Percentiles rank a stretch among this genome's conserved stretches.
These are phyloP conservation scores for Corydoras sp. DNA, from an alignment of 2,113 vertebrate genomes.

Conservation along the genomic window DNA sequence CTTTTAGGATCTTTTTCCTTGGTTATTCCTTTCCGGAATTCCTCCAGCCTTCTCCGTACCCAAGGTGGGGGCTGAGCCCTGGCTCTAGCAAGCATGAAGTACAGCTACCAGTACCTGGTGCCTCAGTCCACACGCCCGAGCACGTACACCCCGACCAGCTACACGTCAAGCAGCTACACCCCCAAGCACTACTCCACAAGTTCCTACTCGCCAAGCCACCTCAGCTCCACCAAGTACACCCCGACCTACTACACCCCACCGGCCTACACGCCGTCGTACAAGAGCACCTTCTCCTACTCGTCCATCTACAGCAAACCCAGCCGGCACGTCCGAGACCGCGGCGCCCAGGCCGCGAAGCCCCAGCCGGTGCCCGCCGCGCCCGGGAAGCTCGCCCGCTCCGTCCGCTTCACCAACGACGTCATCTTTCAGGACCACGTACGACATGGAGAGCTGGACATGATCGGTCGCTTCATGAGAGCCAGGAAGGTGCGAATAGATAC, in stretches of 20 bases:
- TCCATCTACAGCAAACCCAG: conserved; percentile 53
- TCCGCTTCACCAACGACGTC: conserved; percentile 86
- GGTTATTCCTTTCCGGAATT: too few species aligned
- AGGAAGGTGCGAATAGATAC: conserved; percentile 85
- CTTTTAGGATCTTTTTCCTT: too few species aligned
- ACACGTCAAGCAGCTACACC: conserved; percentile 49
- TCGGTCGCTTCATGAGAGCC: conserved; percentile 87
- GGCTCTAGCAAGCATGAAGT: conserved; percentile 71
- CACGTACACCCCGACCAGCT: conserved; percentile 45
- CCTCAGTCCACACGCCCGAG: conserved; percentile 55
- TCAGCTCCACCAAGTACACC: conserved; percentile 27
- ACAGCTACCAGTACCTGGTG: conserved; percentile 59
- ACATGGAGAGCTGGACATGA: conserved; percentile 86
- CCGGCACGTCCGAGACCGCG: conserved; percentile 26
- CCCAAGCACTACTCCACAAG: conserved; percentile 49
- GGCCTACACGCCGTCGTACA: conserved; percentile 22
- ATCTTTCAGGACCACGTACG: conserved; percentile 88
- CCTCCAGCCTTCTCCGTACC: too few species aligned
- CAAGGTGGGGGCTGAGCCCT: conserved; percentile 35
- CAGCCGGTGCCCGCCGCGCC: conserved; percentile 20
- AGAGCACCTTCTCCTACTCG: conserved; percentile 23
- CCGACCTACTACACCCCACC: conserved; percentile 39
- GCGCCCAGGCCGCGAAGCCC: too few species aligned
- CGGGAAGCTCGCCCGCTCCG: conserved; percentile 61
- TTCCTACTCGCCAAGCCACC: conserved; percentile 31